A percentile compares a stretch with the other conserved stretches of the same genome.
Evolutionary conservation across 2,797 vertebrate species (phyloP).

Genomic region (Danio tinwini): DNA sequence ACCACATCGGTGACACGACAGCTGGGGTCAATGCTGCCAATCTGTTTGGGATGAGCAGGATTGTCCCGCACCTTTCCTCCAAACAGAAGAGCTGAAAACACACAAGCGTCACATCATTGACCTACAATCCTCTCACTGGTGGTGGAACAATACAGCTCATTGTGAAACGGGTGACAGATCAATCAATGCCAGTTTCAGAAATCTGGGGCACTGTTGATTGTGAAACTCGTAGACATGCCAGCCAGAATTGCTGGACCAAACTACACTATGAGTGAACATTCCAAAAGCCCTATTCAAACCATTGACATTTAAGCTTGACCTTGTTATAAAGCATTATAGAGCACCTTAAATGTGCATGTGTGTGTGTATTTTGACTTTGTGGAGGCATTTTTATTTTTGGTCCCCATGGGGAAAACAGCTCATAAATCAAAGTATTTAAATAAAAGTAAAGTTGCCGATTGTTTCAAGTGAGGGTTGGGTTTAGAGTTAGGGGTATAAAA

Average conservation of each 20-base stretch:
- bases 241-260: background rate
- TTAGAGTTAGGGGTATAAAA: no score
- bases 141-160: background rate
- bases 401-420: no score
- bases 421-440: no score
- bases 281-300: background rate
- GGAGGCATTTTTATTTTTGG: no score
- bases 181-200: background rate
- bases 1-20: constrained; percentile 91
- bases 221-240: constrained; percentile 1
- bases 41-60: constrained; percentile 95
- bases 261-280: background rate
- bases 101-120: background rate
- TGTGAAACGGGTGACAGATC: background rate
- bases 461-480: no score
- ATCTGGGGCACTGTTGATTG: background rate
- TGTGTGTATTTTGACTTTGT: background rate
- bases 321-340: background rate
- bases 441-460: no score
- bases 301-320: background rate
- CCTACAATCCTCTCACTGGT: background rate
- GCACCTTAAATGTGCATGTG: background rate
- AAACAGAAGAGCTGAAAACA: constrained; percentile 89
- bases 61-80: constrained; percentile 90
- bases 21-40: constrained; percentile 95